Evolutionary conservation across 2,797 vertebrate species (phyloP).

Genomic region (Hoplostethus atlanticus): DNA sequence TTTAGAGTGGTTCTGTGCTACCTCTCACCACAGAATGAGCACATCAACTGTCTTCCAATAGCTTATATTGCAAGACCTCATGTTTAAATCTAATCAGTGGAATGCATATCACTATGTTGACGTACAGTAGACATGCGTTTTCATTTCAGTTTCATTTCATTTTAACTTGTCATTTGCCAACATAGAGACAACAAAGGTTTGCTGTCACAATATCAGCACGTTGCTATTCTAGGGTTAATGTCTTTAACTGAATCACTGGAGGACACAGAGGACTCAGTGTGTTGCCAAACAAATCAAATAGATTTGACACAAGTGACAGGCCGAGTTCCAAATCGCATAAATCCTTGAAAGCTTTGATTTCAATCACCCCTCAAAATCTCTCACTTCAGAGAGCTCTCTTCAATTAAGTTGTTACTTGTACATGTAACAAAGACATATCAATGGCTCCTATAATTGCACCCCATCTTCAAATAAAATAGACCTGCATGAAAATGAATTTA

Average conservation of each 20-base stretch:
- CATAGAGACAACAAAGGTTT: not conserved
- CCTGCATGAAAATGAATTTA: constrained; percentile 12
- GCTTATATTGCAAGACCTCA: not conserved
- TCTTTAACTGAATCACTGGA: constrained; percentile 15
- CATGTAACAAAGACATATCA: constrained; percentile 34
- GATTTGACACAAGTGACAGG: constrained; percentile 12
- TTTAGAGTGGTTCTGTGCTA: not conserved
- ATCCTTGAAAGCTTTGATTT: constrained; percentile 20
- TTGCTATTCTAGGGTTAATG: not conserved
- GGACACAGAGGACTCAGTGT: constrained; percentile 5
- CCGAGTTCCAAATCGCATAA: constrained; percentile 12
- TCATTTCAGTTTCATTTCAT: not conserved
- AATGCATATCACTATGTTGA: constrained; percentile 2
- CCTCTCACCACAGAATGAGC: not conserved
- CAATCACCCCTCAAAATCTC: not conserved
- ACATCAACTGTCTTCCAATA: not conserved
- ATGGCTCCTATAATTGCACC: not conserved
- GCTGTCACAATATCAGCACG: constrained; percentile 10
- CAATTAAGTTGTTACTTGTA: constrained; percentile 37
- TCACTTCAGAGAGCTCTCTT: constrained; percentile 21
- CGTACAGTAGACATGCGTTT: not conserved
- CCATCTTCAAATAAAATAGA: constrained; percentile 11
- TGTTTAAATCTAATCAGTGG: constrained; percentile 4
- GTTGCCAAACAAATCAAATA: constrained; percentile 36
- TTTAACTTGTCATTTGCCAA: constrained; percentile 12